Evolutionary conservation across 2,888 invertebrate species (phyloP).

Genomic region (Dicroscelio sp.): DNA sequence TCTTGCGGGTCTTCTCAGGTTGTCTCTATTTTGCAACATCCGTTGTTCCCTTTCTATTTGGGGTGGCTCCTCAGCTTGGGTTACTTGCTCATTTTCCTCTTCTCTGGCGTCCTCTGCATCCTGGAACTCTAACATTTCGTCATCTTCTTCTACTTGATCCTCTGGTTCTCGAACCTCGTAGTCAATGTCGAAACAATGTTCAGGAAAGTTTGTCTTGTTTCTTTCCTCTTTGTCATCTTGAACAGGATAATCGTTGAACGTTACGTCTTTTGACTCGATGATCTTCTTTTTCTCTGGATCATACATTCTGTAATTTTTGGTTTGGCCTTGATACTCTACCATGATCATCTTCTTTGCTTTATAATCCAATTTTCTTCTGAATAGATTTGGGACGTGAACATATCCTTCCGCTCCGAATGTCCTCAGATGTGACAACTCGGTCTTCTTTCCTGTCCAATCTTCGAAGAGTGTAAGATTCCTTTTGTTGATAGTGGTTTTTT

Average conservation of each 20-base stretch:
- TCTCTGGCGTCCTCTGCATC: background rate
- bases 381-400: conserved; percentile 74
- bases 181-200: background rate
- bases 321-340: conserved; percentile 78
- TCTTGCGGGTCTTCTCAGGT: background rate
- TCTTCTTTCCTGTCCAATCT: conserved; percentile 79
- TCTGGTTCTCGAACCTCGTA: background rate
- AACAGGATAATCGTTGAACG: conserved; percentile 39
- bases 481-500: background rate
- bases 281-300: conserved; percentile 65
- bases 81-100: no score
- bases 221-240: background rate
- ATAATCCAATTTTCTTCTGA: conserved; percentile 79
- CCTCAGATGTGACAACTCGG: conserved; percentile 72
- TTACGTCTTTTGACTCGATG: conserved; percentile 65
- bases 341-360: conserved; percentile 81
- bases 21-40: background rate
- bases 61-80: background rate
- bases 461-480: conserved; percentile 77
- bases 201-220: background rate
- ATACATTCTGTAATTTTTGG: conserved; percentile 71
- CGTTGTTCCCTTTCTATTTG: background rate
- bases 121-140: no score
- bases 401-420: conserved; percentile 80
- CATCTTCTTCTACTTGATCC: background rate